phyloP scores from a whole-genome alignment of 2,888 invertebrate species.

The Drosophila fulvimacula region DNA sequence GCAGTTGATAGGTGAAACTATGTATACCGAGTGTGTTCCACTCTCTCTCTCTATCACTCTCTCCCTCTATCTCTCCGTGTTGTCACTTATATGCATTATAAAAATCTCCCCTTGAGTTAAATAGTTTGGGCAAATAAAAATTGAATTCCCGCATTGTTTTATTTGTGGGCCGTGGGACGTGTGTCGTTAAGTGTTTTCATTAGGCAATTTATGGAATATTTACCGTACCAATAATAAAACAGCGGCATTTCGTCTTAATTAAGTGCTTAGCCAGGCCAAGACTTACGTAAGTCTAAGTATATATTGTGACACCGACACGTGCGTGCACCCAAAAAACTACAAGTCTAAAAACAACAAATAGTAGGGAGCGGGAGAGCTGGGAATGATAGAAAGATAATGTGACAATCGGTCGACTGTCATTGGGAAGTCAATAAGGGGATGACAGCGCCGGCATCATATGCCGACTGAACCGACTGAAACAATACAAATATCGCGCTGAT shows the following conservation, averaged over 20 bases:
- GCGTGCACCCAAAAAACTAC: conserved; percentile 36
- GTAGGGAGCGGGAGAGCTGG: conserved; percentile 27
- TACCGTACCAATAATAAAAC: conserved; percentile 74
- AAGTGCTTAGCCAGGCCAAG: conserved; percentile 59
- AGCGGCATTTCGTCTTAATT: conserved; percentile 79
- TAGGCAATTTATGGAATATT: conserved; percentile 75
- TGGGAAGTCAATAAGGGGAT: conserved; percentile 66
- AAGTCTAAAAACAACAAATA: conserved; percentile 24
- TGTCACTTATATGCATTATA: conserved; percentile 15
- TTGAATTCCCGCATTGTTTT: conserved; percentile 77
- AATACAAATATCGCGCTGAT: conserved; percentile 70
- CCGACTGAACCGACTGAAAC: conserved; percentile 38
- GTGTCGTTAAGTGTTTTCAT: conserved; percentile 76
- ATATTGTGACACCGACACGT: conserved; percentile 44
- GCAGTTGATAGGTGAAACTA: conserved; percentile 8
- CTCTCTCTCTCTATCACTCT: background rate
- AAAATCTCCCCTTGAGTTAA: conserved; percentile 44
- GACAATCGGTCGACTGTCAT: conserved; percentile 68
- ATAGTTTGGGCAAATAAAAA: conserved; percentile 61
- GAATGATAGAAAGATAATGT: conserved; percentile 66
- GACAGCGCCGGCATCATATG: conserved; percentile 41
- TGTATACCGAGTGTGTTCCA: conserved; percentile 1
- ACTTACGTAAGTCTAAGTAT: conserved; percentile 15
- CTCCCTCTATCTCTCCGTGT: background rate
- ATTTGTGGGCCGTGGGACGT: conserved; percentile 53